A percentile compares a stretch with the other conserved stretches of the same genome.
phyloP scores from a whole-genome alignment of 2,888 invertebrate species.

The Heliconius ismenius region DNA sequence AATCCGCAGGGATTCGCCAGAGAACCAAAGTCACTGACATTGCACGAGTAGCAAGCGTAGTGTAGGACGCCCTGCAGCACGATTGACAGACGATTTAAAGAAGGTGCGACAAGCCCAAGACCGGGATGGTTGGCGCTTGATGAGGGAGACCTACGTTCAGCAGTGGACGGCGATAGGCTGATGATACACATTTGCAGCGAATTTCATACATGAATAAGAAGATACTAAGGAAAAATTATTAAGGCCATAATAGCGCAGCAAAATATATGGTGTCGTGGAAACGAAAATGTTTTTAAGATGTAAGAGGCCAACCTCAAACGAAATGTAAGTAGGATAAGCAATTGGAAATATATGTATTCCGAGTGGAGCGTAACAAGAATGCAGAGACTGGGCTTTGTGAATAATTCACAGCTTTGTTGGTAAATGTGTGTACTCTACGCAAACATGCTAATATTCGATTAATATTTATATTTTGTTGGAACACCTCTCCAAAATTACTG shows the following conservation, averaged over 20 bases:
- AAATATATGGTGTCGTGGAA: not conserved
- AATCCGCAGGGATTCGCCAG: no score
- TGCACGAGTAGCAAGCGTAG: no score
- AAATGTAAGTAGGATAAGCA: constrained; percentile 31
- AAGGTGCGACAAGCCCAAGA: no score
- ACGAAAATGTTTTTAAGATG: constrained; percentile 2
- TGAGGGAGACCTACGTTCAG: no score
- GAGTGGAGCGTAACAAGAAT: constrained; percentile 18
- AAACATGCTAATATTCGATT: constrained; percentile 71
- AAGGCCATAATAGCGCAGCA: not conserved
- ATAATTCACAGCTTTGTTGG: constrained; percentile 70
- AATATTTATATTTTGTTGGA: constrained; percentile 72
- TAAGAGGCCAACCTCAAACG: not conserved
- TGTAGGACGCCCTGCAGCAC: no score
- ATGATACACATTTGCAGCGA: not conserved
- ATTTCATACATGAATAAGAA: not conserved
- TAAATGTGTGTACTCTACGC: constrained; percentile 62
- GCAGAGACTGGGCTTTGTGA: constrained; percentile 54
- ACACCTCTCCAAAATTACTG: constrained; percentile 57
- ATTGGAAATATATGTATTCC: constrained; percentile 26
- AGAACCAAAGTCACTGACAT: no score
- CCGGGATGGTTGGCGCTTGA: no score
- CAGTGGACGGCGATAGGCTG: no score
- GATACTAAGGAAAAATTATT: not conserved
- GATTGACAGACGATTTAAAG: no score